These are phyloP conservation scores for Nesospiza acunhae DNA, from an alignment of 2,113 vertebrate species.

Conservation along the genomic window DNA sequence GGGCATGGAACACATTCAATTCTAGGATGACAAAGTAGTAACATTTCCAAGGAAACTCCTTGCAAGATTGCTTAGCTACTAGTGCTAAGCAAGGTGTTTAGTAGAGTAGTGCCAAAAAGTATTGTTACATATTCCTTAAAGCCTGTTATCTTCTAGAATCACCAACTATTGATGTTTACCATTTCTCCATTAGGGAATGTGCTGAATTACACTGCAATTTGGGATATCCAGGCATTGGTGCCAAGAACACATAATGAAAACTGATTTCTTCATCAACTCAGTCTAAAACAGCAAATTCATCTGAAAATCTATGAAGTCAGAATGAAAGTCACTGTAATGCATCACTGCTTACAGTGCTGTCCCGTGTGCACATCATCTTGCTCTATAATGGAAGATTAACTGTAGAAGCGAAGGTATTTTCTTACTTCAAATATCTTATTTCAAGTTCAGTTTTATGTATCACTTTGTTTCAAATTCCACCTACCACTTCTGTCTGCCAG, in stretches of 20 bases:
- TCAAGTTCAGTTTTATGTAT: neutral
- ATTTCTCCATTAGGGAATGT: neutral
- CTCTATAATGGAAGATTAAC: neutral
- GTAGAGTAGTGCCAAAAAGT: neutral
- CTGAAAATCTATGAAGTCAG: neutral
- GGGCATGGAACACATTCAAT: neutral
- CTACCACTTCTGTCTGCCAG: conserved; percentile 92
- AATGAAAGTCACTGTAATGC: neutral
- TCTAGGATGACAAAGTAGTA: neutral
- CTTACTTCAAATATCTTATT: neutral
- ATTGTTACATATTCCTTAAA: neutral
- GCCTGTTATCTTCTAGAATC: neutral
- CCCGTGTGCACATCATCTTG: neutral
- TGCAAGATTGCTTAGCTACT: neutral
- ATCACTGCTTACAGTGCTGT: neutral
- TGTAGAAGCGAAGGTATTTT: neutral
- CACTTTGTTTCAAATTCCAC: conserved; percentile 25
- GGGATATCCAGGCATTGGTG: neutral
- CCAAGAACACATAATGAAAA: neutral
- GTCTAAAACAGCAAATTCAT: neutral
- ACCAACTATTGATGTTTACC: neutral
- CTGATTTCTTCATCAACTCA: neutral
- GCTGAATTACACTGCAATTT: neutral
- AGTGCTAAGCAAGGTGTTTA: neutral
- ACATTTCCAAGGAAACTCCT: neutral